phyloP scores from a whole-genome alignment of 2,888 invertebrate genomes.

The Frankliniella intonsa region DNA sequence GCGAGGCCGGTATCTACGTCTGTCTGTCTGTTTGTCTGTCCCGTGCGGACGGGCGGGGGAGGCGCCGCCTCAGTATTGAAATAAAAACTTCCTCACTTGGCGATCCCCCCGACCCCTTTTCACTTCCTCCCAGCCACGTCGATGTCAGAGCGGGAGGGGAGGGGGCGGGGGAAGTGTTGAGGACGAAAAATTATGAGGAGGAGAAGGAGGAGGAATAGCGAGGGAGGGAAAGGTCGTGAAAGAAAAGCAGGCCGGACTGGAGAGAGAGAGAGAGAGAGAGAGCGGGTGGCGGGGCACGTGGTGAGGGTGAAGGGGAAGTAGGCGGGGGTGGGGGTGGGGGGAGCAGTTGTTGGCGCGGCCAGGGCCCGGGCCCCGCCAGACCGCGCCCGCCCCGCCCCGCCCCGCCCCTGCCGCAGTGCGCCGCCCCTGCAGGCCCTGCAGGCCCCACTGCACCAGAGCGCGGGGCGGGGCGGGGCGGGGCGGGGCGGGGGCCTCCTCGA shows the following conservation, averaged over 20 bases:
- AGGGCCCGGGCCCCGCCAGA: no score
- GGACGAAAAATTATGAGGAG: slow-evolving; percentile 11
- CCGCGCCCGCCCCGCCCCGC: neutral
- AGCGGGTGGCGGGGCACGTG: neutral
- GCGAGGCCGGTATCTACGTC: no score
- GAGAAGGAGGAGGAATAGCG: neutral
- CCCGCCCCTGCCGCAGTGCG: neutral
- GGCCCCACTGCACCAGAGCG: neutral
- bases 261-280: neutral
- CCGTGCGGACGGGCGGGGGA: neutral
- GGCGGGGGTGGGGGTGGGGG: neutral
- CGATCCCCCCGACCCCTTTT: neutral
- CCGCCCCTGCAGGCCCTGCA: neutral
- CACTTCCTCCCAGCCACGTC: no score
- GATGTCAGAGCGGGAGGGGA: slow-evolving; percentile 26
- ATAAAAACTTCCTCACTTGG: neutral
- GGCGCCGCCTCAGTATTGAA: slow-evolving; percentile 29
- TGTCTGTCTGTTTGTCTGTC: no score
- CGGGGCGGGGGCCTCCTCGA: neutral
- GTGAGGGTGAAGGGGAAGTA: neutral
- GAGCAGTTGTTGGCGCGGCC: no score
- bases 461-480: neutral
- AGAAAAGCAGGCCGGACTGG: neutral
- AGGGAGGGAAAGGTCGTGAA: neutral
- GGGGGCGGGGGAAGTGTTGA: neutral